Evolutionary conservation across 2,888 invertebrate species (phyloP).

Genomic region (Cerceris rybyensis): DNA sequence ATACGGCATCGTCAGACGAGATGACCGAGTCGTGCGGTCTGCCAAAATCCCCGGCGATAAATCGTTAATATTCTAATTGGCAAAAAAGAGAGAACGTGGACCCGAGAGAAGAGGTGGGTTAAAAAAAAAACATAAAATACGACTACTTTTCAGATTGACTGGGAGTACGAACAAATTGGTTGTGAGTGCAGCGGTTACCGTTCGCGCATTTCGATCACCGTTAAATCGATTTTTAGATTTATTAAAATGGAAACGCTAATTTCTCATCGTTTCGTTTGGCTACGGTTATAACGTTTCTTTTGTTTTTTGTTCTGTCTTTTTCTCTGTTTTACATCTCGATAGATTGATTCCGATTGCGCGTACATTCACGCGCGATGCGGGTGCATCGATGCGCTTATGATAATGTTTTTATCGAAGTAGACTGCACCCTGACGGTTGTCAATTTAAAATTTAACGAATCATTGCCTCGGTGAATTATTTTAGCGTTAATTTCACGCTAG

Average conservation of each 20-base stretch:
- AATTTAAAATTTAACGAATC: too few relatives aligned
- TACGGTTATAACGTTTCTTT: slow-evolving; percentile 7
- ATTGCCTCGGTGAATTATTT: too few relatives aligned
- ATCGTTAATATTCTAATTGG: slow-evolving; percentile 72
- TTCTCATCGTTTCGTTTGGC: slow-evolving; percentile 8
- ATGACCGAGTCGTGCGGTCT: slow-evolving; percentile 45
- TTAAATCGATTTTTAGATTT: slow-evolving; percentile 42
- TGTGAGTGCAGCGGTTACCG: slow-evolving; percentile 37
- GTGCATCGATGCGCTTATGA: not conserved
- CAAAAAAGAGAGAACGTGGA: slow-evolving; percentile 54
- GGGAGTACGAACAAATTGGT: slow-evolving; percentile 55
- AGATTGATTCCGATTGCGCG: not conserved
- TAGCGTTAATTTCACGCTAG: too few relatives aligned
- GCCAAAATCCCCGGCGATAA: slow-evolving; percentile 59
- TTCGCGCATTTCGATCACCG: slow-evolving; percentile 22
- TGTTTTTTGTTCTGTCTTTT: not conserved
- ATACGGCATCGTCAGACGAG: slow-evolving; percentile 45
- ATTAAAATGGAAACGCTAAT: slow-evolving; percentile 52
- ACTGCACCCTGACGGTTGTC: too few relatives aligned
- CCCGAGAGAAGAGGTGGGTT: slow-evolving; percentile 8
- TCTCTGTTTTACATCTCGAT: not conserved
- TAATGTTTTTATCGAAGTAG: not conserved
- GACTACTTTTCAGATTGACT: slow-evolving; percentile 68
- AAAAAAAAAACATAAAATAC: slow-evolving; percentile 57
- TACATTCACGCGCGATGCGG: too few relatives aligned